Percentiles rank a stretch among this genome's conserved stretches.
phyloP scores from a whole-genome alignment of 1,140 invertebrate species.

The Steinernema khuongi region DNA sequence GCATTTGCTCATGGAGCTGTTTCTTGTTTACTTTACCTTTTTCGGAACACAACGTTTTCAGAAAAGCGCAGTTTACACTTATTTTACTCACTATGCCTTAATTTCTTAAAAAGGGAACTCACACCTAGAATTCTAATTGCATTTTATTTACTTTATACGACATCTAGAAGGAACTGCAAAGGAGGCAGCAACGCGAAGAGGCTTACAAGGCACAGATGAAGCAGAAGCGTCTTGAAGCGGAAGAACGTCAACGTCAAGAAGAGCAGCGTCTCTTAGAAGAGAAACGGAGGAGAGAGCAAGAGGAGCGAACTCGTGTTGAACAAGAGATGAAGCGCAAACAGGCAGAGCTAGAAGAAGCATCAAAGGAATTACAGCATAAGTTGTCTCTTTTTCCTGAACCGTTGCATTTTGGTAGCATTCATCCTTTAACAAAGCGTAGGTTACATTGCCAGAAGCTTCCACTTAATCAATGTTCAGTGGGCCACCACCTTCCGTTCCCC shows the following conservation, averaged over 20 bases:
- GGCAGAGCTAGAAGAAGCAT: slow-evolving; percentile 9
- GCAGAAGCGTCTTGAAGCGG: neutral
- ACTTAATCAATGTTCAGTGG: slow-evolving; percentile 18
- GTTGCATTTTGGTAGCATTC: slow-evolving; percentile 34
- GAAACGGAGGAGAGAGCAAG: slow-evolving; percentile 28
- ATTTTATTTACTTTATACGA: slow-evolving; percentile 13
- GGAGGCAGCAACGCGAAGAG: neutral
- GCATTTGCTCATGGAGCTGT: neutral
- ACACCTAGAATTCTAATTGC: neutral
- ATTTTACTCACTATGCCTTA: slow-evolving; percentile 3
- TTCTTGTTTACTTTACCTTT: no score
- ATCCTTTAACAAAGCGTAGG: slow-evolving; percentile 28
- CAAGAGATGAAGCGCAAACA: slow-evolving; percentile 9
- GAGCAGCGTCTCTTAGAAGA: slow-evolving; percentile 24
- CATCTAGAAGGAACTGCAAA: slow-evolving; percentile 18
- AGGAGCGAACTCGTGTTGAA: neutral
- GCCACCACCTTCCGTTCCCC: slow-evolving; percentile 9
- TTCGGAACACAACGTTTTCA: neutral
- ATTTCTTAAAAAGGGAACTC: neutral
- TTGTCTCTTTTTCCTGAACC: slow-evolving; percentile 36
- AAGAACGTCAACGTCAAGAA: no score
- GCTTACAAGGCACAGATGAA: neutral
- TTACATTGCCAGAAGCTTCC: slow-evolving; percentile 18
- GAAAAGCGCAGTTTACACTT: neutral
- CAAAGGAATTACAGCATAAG: slow-evolving; percentile 17